Conservation (phyloP, 2,797 vertebrate genomes). For the Heliangelus exortis region DNA sequence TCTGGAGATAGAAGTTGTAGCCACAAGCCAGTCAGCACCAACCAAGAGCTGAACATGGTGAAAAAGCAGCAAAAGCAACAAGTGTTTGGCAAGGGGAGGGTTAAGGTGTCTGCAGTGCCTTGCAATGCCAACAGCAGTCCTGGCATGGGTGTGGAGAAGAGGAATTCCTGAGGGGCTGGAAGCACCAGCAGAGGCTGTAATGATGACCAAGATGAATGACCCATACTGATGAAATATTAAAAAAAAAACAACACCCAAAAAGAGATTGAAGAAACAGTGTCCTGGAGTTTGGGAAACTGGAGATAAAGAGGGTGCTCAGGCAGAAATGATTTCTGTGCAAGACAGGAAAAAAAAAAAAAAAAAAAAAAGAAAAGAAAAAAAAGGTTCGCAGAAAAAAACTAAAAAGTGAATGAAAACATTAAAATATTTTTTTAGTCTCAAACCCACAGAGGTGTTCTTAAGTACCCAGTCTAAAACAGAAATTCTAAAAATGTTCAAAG, state of each 20-base stretch:
- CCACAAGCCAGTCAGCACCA: too few species aligned
- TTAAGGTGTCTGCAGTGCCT: not conserved
- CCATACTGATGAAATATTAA: not conserved
- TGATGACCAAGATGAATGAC: not conserved
- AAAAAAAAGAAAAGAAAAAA: not conserved
- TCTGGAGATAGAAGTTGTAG: too few species aligned
- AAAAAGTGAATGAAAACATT: not conserved
- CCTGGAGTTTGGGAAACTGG: not conserved
- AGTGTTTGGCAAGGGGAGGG: not conserved
- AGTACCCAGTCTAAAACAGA: not conserved
- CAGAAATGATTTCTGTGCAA: not conserved
- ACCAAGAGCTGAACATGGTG: too few species aligned
- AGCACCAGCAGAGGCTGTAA: not conserved
- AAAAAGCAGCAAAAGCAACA: too few species aligned
- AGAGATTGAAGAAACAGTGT: not conserved
- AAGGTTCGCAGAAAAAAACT: not conserved
- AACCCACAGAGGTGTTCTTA: not conserved
- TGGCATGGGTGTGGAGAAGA: fast-evolving
- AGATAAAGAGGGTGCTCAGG: not conserved
- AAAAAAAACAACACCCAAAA: not conserved
- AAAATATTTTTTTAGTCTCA: not conserved
- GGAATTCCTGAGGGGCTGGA: not conserved
- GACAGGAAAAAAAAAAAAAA: not conserved
- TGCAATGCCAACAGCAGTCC: not conserved
- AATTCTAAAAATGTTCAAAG: not conserved